phyloP scores from a whole-genome alignment of 2,113 vertebrate species.

The Cephalophus harveyi region DNA sequence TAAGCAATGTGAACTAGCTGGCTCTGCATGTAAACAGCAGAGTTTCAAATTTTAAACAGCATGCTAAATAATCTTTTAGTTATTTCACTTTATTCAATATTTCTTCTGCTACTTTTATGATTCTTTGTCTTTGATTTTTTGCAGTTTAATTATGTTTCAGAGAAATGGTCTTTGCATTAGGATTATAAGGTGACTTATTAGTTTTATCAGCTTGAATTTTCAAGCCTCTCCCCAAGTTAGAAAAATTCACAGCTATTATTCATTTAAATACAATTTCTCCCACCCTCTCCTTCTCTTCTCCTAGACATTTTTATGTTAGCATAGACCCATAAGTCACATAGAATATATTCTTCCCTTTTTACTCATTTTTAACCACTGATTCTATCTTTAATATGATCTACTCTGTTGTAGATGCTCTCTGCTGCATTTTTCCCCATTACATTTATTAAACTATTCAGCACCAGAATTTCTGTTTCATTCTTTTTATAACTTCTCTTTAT shows the following conservation, averaged over 20 bases:
- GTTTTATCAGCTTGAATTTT: background rate
- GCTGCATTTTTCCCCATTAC: background rate
- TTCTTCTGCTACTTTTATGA: background rate
- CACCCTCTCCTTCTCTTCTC: background rate
- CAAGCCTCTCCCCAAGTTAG: background rate
- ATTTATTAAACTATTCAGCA: background rate
- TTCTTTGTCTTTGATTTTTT: background rate
- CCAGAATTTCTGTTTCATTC: background rate
- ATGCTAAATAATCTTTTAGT: no score
- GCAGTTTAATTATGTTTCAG: background rate
- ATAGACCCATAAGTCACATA: background rate
- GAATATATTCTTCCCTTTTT: background rate
- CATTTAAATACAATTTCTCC: background rate
- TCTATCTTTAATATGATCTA: background rate
- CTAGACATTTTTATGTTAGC: background rate
- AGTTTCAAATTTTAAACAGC: no score
- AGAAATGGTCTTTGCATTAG: background rate
- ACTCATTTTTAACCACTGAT: background rate
- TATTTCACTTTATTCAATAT: background rate
- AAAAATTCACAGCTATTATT: background rate
- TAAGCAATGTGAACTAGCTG: no score
- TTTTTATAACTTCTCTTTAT: background rate
- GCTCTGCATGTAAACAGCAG: no score
- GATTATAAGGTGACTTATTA: background rate
- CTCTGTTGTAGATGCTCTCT: background rate